phyloP scores from a whole-genome alignment of 2,888 invertebrate genomes.

The Dicyrtomina minuta region DNA sequence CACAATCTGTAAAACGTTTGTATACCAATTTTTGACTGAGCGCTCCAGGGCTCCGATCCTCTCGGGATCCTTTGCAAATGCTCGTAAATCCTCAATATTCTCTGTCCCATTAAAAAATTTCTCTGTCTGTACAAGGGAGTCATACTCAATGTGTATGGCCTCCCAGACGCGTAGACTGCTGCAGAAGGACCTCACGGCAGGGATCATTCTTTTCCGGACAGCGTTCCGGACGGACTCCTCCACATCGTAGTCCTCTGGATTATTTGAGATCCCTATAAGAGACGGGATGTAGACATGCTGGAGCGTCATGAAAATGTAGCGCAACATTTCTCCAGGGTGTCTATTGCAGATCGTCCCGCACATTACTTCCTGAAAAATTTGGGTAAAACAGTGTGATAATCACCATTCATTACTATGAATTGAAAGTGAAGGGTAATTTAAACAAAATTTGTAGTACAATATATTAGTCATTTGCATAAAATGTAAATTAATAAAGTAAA shows the following conservation, averaged over 20 bases:
- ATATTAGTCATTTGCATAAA: neutral
- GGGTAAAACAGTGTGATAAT: too few relatives aligned
- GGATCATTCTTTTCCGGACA: slow-evolving; percentile 78
- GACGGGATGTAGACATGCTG: slow-evolving; percentile 72
- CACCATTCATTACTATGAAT: neutral
- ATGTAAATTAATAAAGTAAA: neutral
- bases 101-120: slow-evolving; percentile 50
- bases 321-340: slow-evolving; percentile 75
- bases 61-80: slow-evolving; percentile 68
- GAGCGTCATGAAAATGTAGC: slow-evolving; percentile 80
- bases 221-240: slow-evolving; percentile 76
- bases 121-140: slow-evolving; percentile 41
- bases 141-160: slow-evolving; percentile 46
- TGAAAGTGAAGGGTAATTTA: too few relatives aligned
- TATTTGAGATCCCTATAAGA: slow-evolving; percentile 78
- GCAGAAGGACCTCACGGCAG: slow-evolving; percentile 81
- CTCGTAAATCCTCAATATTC: slow-evolving; percentile 64
- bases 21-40: slow-evolving; percentile 71
- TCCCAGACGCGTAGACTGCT: slow-evolving; percentile 76
- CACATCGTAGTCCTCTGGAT: slow-evolving; percentile 69
- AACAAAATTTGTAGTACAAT: too few relatives aligned
- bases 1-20: slow-evolving; percentile 62
- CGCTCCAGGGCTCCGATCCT: slow-evolving; percentile 69
- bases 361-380: slow-evolving; percentile 59
- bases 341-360: slow-evolving; percentile 79